Evolutionary conservation across 2,888 invertebrate species (phyloP).

Genomic region (Branchipolynoe longqiensis): DNA sequence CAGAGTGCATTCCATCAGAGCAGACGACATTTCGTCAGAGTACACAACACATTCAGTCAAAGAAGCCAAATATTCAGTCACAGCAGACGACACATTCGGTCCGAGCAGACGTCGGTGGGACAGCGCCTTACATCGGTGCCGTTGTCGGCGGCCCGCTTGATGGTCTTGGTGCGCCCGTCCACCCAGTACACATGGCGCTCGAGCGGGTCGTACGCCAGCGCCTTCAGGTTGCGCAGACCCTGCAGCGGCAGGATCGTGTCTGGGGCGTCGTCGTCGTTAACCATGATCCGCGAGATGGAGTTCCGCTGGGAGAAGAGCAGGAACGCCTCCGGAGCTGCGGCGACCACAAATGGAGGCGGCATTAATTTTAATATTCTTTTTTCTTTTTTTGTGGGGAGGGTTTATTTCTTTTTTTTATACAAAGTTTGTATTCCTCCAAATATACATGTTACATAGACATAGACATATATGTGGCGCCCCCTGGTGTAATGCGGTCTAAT

Average conservation of each 20-base stretch:
- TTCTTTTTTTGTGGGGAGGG: background rate
- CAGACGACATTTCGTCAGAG: too few relatives aligned
- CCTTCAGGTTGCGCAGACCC: constrained; percentile 92
- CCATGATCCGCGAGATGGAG: constrained; percentile 90
- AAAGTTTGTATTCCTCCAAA: too few relatives aligned
- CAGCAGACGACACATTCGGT: too few relatives aligned
- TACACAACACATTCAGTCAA: too few relatives aligned
- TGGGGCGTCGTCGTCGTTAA: constrained; percentile 89
- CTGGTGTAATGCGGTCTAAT: too few relatives aligned
- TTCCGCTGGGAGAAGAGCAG: constrained; percentile 93
- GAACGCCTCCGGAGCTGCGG: constrained; percentile 90
- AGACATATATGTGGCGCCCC: too few relatives aligned
- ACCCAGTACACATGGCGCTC: constrained; percentile 88
- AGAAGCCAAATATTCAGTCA: too few relatives aligned
- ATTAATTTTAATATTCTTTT: constrained; percentile 9
- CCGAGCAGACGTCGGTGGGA: too few relatives aligned
- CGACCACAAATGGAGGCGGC: background rate
- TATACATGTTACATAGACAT: background rate
- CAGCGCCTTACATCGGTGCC: constrained; percentile 84
- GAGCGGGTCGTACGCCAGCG: constrained; percentile 93
- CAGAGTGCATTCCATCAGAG: too few relatives aligned
- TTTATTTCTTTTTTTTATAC: too few relatives aligned
- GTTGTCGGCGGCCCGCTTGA: constrained; percentile 90
- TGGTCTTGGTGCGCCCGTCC: constrained; percentile 90
- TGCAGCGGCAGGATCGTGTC: constrained; percentile 89